Base-by-base conservation (phyloP, 2,888 invertebrate species). In the Bursaphelenchus okinawaensis region DNA sequence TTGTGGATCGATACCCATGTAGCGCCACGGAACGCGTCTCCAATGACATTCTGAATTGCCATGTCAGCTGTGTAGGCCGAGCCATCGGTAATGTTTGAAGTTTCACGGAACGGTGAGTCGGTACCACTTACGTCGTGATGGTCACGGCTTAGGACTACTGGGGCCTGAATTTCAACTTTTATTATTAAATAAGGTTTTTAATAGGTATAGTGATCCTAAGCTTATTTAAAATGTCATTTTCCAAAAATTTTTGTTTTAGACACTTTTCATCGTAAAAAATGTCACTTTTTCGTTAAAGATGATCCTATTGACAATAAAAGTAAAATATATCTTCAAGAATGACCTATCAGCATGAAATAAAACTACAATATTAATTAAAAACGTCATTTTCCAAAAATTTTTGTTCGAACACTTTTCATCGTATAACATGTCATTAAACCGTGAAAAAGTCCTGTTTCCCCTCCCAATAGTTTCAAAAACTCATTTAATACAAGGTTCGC, bases 91-190 rank as follows among this genome's bases (percentile, higher is more conserved):
- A 88, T 85, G 76, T 88, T 87, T n/a, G 87, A 86, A 0, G 88
- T 88, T 78, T 88, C 88, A 26, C 88, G 78, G 82, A 84, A 88
- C 1, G 88, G 88, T 70, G 87, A 87, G 81, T 88, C 88, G 0
- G 87, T 87, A 19, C 88, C 88, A 67, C 87, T 87, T 24, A 88
- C 88, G 77, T 88, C 88, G 80, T 88, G 88, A 75, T 88, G 88
- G 79, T 88, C 88, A 9, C 88, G 79, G 68, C 87, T 87, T 26
- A 88, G 82, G 1, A 88, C 86, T n/a, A 88, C 84, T 7, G 87
- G 86, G 3, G 84, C 87, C 85, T 86, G 69, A 6, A 75, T 61
- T 2, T 22, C 20, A 9, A 50, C 24, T 56, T 27, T 12, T 52
- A 65, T 19, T 20, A 16, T 22, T 58, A 62, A 12, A 19, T 40